phyloP scores from a whole-genome alignment of 1,140 invertebrate species.

The Glomeris maerens region DNA sequence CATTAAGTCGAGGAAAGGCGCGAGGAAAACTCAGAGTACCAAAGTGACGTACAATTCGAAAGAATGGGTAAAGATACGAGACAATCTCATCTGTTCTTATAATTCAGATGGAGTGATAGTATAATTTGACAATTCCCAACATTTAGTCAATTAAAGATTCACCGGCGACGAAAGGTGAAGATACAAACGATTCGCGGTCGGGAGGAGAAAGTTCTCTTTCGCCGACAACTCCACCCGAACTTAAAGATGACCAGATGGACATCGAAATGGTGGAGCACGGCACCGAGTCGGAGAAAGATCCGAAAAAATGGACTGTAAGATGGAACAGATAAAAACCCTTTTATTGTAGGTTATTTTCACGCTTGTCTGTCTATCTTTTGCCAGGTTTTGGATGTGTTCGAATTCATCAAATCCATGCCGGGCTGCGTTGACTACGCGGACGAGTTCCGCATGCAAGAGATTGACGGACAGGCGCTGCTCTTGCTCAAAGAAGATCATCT shows the following conservation, averaged over 20 bases:
- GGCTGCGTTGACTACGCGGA: constrained; percentile 87
- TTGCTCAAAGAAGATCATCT: constrained; percentile 89
- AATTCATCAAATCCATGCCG: constrained; percentile 71
- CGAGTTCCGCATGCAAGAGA: constrained; percentile 87
- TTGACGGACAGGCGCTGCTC: constrained; percentile 86
- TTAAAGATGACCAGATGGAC: constrained; percentile 15
- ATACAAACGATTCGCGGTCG: constrained; percentile 13
- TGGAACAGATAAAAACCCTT: background rate
- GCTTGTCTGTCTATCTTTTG: constrained; percentile 1
- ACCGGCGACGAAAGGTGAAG: constrained; percentile 11
- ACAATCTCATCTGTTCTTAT: background rate
- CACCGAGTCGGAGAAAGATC: constrained; percentile 16
- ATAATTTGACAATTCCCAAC: background rate
- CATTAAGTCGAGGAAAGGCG: constrained; percentile 22
- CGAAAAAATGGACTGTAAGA: constrained; percentile 22
- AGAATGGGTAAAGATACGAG: constrained; percentile 23
- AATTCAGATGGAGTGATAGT: background rate
- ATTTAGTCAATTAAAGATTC: background rate
- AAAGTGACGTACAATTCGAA: constrained; percentile 21
- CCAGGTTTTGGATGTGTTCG: constrained; percentile 40
- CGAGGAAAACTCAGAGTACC: constrained; percentile 22
- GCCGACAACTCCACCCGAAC: constrained; percentile 15
- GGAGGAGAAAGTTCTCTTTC: constrained; percentile 15
- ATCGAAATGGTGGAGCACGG: background rate
- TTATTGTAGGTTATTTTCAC: background rate